Base-by-base conservation (phyloP, 2,888 invertebrate genomes). In the Caenorhabditis sp. region DNA sequence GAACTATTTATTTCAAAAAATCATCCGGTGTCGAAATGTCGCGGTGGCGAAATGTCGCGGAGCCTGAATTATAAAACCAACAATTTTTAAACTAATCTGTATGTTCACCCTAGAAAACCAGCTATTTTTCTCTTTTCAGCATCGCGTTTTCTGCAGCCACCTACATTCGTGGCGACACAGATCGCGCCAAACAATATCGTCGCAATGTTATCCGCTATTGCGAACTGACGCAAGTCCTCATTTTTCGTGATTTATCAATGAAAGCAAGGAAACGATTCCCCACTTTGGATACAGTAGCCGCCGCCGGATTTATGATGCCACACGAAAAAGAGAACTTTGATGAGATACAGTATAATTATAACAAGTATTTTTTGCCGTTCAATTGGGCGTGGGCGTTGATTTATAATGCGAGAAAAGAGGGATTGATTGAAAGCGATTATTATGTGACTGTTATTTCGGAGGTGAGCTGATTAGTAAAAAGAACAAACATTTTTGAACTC, bases 291-390 rank as follows among this genome's bases (percentile, higher is more conserved):
- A 80, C 82, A 0, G 79, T 83, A 2, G 81, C 77, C 21, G 82
- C 82, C n/a, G 82, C 82, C 17, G 81, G 82, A 4, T 80, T 81
- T 70, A 80, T 83, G 80, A 81, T 79, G 70, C 76, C 73, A 20
- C 81, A 83, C 36, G 82, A 83, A 56, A 80, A 79, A 59, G 80
- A 59, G n/a, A 78, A 77, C 27, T 83, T 83, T 43, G 82, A 83
- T 57, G 71, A 73, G 59, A 83, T 83, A 27, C 81, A 83, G 57
- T 83, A 83, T 64, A 73, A 76, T 59, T 83, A 81, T 60, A 78
- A 76, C 54, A 80, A 75, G 62, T 78, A 80, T 58, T 77, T 77
- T 23, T 58, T 81, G 49, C 77, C 81, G n/a, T 81, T 81, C 69
- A 77, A 78, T 59, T 81, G 81, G 81, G 68, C 76, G 1, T 81